Evolutionary conservation across 2,888 invertebrate genomes (phyloP).

Genomic region (Rugalucina vietnamica): DNA sequence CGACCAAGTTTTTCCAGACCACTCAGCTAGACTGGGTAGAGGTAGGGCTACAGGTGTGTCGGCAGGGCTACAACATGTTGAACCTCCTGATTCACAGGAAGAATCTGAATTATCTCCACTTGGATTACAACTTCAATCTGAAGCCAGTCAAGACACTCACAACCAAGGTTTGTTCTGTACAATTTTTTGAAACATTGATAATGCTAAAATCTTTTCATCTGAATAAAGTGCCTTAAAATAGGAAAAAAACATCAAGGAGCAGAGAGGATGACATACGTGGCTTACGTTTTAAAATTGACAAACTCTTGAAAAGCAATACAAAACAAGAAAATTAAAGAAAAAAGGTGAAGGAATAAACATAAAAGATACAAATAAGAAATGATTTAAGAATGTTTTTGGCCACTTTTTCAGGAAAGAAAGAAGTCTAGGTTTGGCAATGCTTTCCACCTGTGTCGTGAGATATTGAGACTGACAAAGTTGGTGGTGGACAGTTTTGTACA

Average conservation of each 20-base stretch:
- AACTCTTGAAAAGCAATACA: too few relatives aligned
- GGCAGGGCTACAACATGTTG: constrained; percentile 99
- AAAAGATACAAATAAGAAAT: too few relatives aligned
- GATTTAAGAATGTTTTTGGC: too few relatives aligned
- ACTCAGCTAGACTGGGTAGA: constrained; percentile 99
- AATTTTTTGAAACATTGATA: too few relatives aligned
- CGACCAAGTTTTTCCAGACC: constrained; percentile 99
- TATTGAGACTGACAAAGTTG: constrained; percentile 98
- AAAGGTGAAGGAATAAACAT: too few relatives aligned
- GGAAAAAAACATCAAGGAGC: background rate
- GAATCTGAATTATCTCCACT: constrained; percentile 99
- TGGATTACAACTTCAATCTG: constrained; percentile 99
- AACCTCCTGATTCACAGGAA: constrained; percentile 99
- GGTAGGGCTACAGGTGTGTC: constrained; percentile 97
- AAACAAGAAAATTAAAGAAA: too few relatives aligned
- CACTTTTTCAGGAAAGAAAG: constrained; percentile 93
- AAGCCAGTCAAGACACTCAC: constrained; percentile 99
- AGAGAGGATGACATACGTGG: background rate
- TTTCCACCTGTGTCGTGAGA: constrained; percentile 99
- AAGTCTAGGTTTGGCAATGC: constrained; percentile 93
- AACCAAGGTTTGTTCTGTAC: constrained; percentile 89
- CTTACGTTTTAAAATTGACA: too few relatives aligned
- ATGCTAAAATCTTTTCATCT: too few relatives aligned
- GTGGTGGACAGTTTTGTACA: constrained; percentile 99
- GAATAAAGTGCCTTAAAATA: too few relatives aligned